Conservation (phyloP, 2,113 vertebrate species). For the Pelecanus crispus region DNA sequence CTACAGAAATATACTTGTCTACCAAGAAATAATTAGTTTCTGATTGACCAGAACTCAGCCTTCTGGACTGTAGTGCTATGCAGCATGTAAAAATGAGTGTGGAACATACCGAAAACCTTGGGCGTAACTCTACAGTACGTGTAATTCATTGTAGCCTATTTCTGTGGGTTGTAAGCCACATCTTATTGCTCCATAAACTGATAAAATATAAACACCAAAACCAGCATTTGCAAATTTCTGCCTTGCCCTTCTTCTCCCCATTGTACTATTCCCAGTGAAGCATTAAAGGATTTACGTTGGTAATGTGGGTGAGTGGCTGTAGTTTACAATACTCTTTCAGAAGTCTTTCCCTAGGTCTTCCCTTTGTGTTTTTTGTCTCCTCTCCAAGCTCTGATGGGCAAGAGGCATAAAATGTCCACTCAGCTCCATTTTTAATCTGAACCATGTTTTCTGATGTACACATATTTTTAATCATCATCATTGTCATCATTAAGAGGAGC, state of each 20-base stretch:
- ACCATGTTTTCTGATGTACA: neutral
- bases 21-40: slow-evolving; percentile 30
- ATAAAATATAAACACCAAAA: neutral
- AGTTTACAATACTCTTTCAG: neutral
- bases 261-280: neutral
- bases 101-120: neutral
- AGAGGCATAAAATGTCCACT: neutral
- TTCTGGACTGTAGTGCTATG: neutral
- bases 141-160: neutral
- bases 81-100: neutral
- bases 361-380: neutral
- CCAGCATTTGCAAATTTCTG: neutral
- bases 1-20: slow-evolving; percentile 44
- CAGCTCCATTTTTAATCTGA: neutral
- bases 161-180: neutral
- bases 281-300: neutral
- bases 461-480: neutral
- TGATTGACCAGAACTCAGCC: neutral
- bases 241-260: neutral
- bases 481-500: neutral
- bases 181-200: neutral
- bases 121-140: rapidly evolving
- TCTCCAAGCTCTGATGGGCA: neutral
- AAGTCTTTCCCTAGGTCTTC: neutral
- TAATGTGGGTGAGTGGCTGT: neutral